A percentile compares a stretch with the other conserved stretches of the same genome.
Conservation (phyloP, 2,113 vertebrate genomes). For the Cervus canadensis region DNA sequence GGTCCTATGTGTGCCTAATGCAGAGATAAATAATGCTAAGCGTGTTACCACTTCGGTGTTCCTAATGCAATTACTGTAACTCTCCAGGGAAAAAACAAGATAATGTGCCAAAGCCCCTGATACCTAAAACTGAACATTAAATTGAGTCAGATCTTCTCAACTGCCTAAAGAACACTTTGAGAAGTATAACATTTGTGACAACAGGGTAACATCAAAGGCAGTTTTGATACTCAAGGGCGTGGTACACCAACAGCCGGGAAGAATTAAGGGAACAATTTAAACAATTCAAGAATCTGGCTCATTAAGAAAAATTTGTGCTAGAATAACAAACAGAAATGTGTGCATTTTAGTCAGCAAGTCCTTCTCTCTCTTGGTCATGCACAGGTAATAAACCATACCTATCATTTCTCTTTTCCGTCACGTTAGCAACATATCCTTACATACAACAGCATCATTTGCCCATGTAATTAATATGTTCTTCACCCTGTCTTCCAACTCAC, state of each 20-base stretch:
- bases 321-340: slow-evolving; percentile 34
- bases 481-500: not conserved
- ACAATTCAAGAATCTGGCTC: slow-evolving; percentile 24
- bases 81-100: slow-evolving; percentile 1
- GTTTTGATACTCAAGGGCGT: not conserved
- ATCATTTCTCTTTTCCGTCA: not conserved
- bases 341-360: not conserved
- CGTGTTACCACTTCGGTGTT: not conserved
- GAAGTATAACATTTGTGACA: slow-evolving; percentile 5
- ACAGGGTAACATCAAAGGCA: slow-evolving; percentile 2
- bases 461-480: not conserved
- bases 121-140: slow-evolving; percentile 38
- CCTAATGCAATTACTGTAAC: slow-evolving; percentile 24
- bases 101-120: not conserved
- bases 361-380: not conserved
- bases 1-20: slow-evolving; percentile 29
- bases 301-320: slow-evolving; percentile 30
- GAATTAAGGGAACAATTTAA: slow-evolving; percentile 41
- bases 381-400: not conserved
- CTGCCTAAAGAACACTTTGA: not conserved
- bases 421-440: not conserved
- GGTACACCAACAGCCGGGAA: not conserved
- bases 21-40: slow-evolving; percentile 61
- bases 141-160: not conserved
- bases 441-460: not conserved